Evolutionary conservation across 2,888 invertebrate genomes (phyloP), one percentile per base, ranked within the genome.

Genomic region (Habrosyne pyritoides): DNA sequence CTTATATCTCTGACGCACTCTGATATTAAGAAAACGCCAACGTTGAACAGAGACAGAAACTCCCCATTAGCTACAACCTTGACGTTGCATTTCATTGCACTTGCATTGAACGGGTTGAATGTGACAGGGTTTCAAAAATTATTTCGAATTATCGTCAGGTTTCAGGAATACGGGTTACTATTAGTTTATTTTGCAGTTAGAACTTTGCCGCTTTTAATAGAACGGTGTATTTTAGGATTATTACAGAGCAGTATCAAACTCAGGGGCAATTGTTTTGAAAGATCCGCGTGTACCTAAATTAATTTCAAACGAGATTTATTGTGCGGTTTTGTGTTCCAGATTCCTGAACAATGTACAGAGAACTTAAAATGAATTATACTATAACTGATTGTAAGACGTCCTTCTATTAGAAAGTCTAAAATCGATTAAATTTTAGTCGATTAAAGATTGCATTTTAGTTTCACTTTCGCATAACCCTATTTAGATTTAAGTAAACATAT

Each of bases 51-150:
- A 77, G 87, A 86, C 57, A 63, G 65, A 57, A 14, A 68, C 61
- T 79, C 64, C 68, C 64, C 63, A 65, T 55, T 63, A 53, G 61
- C 56, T 75, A 61, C 74, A 60, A 60, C 62, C 61, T 59, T 57
- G 26, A 61, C 64, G 75, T 60, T 84, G 84, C 84, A 85, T 81
- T 80, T 73, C 69, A 67, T 64, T 86, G 84, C 86, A 87, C 66
- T 75, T 77, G 76, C 77, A 77, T 66, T 68, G 59, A 55, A 42
- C 42, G 42, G 42, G 42, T 56, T 75, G 59, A 80, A 57, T 77
- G 62, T 58, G 83, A 83, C 76, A 79, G 61, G 75, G 83, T 84
- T 78, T 75, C 58, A 75, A 65, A 75, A 73, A 77, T 78, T 70
- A 66, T 61, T 65, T 62, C 55, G 54, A 69, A 61, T 64, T 71